Conservation (phyloP, 2,888 invertebrate genomes). For the Meliscaeva auricollis region DNA sequence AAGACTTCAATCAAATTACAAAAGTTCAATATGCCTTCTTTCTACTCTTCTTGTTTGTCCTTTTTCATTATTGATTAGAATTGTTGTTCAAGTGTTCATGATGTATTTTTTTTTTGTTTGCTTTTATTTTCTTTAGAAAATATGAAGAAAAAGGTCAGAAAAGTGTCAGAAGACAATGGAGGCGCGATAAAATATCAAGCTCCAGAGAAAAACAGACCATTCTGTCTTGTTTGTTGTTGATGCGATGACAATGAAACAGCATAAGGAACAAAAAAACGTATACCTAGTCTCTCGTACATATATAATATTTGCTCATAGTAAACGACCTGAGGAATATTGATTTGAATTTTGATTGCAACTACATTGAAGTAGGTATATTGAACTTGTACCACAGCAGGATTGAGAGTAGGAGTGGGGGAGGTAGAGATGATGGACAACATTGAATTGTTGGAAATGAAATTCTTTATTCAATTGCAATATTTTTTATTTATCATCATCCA, state of each 20-base stretch:
- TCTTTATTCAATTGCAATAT: conserved; percentile 55
- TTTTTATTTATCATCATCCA: conserved; percentile 21
- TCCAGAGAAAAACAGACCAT: background rate
- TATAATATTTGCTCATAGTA: background rate
- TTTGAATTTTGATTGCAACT: conserved; percentile 58
- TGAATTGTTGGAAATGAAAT: conserved; percentile 29
- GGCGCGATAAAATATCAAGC: conserved; percentile 41
- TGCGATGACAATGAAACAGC: conserved; percentile 40
- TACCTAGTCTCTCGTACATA: conserved; percentile 5
- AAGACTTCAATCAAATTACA: conserved; percentile 36
- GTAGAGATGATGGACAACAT: conserved; percentile 7
- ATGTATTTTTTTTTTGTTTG: conserved; percentile 8
- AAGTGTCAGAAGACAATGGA: conserved; percentile 29
- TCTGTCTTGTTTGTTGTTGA: conserved; percentile 36
- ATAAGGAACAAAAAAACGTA: conserved; percentile 14
- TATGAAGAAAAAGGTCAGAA: conserved; percentile 49
- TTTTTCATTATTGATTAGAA: conserved; percentile 26
- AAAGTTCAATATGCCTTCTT: conserved; percentile 38
- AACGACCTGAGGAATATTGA: conserved; percentile 32
- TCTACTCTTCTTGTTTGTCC: conserved; percentile 36
- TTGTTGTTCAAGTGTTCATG: conserved; percentile 4
- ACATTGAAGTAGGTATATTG: conserved; percentile 19
- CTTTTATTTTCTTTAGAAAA: background rate
- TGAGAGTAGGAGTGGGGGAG: background rate
- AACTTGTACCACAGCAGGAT: conserved; percentile 4